These are phyloP conservation scores for Setophaga petechia DNA, from an alignment of 2,113 vertebrate species.

Conservation along the genomic window DNA sequence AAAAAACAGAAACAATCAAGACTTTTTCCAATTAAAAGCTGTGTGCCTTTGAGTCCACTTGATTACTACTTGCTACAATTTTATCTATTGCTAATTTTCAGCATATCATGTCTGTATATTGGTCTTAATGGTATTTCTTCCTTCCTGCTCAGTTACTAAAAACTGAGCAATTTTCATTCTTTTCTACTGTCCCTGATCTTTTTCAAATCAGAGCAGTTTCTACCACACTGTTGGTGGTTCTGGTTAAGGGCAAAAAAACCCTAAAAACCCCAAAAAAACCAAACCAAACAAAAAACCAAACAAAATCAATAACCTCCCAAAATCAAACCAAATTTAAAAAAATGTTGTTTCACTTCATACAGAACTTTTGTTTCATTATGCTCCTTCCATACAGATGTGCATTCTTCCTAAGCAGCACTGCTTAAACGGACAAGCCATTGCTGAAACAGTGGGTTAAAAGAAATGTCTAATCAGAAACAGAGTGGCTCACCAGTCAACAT, in stretches of 20 bases:
- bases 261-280: accelerated
- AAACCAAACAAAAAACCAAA: not conserved
- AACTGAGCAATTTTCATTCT: not conserved
- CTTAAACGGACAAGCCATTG: not conserved
- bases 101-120: not conserved
- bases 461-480: not conserved
- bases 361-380: not conserved
- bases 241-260: not conserved
- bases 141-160: not conserved
- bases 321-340: not conserved
- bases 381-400: not conserved
- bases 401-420: not conserved
- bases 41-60: not conserved
- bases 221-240: not conserved
- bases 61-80: not conserved
- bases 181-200: not conserved
- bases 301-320: not conserved
- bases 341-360: not conserved
- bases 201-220: not conserved
- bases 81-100: not conserved
- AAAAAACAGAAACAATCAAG: not conserved
- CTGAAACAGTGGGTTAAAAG: not conserved
- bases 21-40: not conserved
- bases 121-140: not conserved
- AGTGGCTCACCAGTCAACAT: not conserved